Base-by-base conservation (phyloP, 1,140 invertebrate species). In the Meloidogyne exigua region DNA sequence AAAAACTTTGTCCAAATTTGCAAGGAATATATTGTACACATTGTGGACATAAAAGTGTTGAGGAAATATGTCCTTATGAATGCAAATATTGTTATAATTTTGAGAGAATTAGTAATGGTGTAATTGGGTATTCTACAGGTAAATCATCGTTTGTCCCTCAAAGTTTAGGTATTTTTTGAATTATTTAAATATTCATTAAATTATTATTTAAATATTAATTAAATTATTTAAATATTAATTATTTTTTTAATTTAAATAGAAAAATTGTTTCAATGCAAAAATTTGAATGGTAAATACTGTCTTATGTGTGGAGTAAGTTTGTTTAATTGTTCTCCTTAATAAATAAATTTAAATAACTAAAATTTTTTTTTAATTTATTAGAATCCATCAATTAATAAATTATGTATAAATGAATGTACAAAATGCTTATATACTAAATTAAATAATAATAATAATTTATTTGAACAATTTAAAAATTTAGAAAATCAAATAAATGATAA, bases 1-100 rank as follows among this genome's bases (percentile, higher is more conserved):
- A 65, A 32, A 62, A 65, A 25, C 49, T 73, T 18, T 73, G 72
- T 62, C 72, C 72, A 18, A 62, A 32, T 21, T 12, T 73, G 36
- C 32, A 64, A 21, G 72, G 72, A 18, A 36, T 65, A 9, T 73
- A 36, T 65, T 73, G 72, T n/a, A 23, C 23, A 23, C 72, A 73
- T 64, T 73, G 72, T 32, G 57, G 26, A 9, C 72, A 73, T 49
- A 73, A 73, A 64, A 73, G 72, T 73, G 72, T 73, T 12, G 72
- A 73, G 25, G 49, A 66, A n/a, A 64, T 73, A 18, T 73, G 72
- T 65, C 72, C 72, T 10, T 64, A 12, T 25, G 72, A 73, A 12
- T 73, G 72, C 39, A 23, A 64, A 25, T 73, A 39, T 32, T 73
- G 72, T n/a, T 28, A 9, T 39, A 57, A 57, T n/a, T 4, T 18